phyloP scores from a whole-genome alignment of 2,888 invertebrate species.

The Himalopsyche tibetana region DNA sequence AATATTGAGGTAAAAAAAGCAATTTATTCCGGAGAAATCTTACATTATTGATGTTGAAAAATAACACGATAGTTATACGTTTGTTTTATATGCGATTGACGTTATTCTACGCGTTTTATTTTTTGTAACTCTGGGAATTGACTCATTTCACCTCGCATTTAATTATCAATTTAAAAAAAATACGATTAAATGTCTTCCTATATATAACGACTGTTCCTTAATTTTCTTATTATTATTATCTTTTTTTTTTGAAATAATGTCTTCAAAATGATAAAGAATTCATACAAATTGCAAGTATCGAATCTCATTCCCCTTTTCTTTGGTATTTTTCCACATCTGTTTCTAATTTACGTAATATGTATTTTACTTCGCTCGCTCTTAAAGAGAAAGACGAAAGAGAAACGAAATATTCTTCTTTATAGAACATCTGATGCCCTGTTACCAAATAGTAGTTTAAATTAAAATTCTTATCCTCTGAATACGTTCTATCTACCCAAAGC shows the following conservation, averaged over 20 bases:
- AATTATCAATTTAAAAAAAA: no score
- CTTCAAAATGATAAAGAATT: no score
- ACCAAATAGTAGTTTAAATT: conserved; percentile 42
- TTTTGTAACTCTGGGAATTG: no score
- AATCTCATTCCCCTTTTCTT: not conserved
- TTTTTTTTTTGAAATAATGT: no score
- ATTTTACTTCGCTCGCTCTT: not conserved
- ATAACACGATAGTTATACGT: not conserved
- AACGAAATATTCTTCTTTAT: conserved; percentile 10
- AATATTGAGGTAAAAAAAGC: conserved; percentile 34
- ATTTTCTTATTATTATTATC: no score
- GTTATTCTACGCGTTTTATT: no score
- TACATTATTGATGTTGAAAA: conserved; percentile 35
- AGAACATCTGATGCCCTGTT: conserved; percentile 37
- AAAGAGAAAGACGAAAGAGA: not conserved
- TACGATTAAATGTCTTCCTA: no score
- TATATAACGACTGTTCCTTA: no score
- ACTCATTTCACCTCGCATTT: no score
- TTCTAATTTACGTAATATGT: conserved; percentile 19
- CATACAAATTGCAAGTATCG: not conserved
- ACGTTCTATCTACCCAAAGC: conserved; percentile 18
- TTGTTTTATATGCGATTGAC: not conserved
- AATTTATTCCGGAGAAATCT: conserved; percentile 27
- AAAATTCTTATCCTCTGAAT: conserved; percentile 29
- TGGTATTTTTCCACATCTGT: conserved; percentile 3